Percentiles rank a stretch among this genome's conserved stretches.
These are phyloP conservation scores for Fragum sueziense DNA, from an alignment of 2,888 invertebrate genomes.

Conservation along the genomic window DNA sequence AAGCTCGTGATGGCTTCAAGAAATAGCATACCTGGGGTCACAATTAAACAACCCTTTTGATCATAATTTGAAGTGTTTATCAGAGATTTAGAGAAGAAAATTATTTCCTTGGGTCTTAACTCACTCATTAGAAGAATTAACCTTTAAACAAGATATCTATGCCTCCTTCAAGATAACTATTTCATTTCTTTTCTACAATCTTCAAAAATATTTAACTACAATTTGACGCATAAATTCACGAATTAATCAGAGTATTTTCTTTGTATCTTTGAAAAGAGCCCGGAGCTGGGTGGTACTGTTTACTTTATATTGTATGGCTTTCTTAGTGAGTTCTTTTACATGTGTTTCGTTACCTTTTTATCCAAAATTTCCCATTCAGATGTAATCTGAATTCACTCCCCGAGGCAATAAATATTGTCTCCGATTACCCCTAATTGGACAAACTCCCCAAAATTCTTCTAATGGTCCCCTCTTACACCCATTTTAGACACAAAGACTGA, in stretches of 20 bases:
- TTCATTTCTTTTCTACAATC: background rate
- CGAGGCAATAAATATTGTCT: slow-evolving; percentile 48
- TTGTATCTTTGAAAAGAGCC: slow-evolving; percentile 11
- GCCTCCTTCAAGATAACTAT: slow-evolving; percentile 5
- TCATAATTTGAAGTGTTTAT: slow-evolving; percentile 60
- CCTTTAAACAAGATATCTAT: slow-evolving; percentile 8
- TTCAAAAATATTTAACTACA: slow-evolving; percentile 16
- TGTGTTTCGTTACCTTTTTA: slow-evolving; percentile 4
- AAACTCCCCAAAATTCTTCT: slow-evolving; percentile 44
- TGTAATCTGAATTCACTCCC: slow-evolving; percentile 38
- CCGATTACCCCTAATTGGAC: slow-evolving; percentile 56
- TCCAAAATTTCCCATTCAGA: slow-evolving; percentile 1
- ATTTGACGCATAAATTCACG: slow-evolving; percentile 11
- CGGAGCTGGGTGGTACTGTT: slow-evolving; percentile 12
- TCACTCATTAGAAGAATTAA: slow-evolving; percentile 11
- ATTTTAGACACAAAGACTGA: background rate
- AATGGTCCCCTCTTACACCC: slow-evolving; percentile 6
- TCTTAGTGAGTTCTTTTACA: slow-evolving; percentile 15
- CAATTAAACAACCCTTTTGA: slow-evolving; percentile 59
- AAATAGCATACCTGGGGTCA: slow-evolving; percentile 12
- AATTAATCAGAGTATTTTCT: slow-evolving; percentile 8
- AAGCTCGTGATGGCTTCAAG: no score
- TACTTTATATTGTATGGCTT: slow-evolving; percentile 6
- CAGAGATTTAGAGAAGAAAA: slow-evolving; percentile 14
- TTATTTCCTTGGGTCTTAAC: background rate